Conservation (phyloP, 2,888 invertebrate genomes). For the Cosmorhoe ocellata region DNA sequence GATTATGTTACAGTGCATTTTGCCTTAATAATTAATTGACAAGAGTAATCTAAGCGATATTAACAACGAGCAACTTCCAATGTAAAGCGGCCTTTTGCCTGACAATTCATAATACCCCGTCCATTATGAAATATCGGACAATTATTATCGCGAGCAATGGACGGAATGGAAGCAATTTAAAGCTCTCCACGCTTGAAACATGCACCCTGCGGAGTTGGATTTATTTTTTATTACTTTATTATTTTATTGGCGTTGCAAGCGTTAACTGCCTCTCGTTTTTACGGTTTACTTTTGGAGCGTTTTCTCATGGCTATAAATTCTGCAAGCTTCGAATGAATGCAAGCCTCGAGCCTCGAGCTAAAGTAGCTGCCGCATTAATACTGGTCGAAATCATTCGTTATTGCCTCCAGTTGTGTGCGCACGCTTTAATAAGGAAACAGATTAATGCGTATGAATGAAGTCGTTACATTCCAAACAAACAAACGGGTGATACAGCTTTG, state of each 20-base stretch:
- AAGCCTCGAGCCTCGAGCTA: slow-evolving; percentile 48
- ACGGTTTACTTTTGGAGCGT: slow-evolving; percentile 68
- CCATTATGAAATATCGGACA: slow-evolving; percentile 55
- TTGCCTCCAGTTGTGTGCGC: slow-evolving; percentile 48
- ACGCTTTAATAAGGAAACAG: slow-evolving; percentile 47
- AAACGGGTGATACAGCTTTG: slow-evolving; percentile 47
- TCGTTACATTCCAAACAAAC: slow-evolving; percentile 45
- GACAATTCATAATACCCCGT: slow-evolving; percentile 52
- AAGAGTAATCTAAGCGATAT: slow-evolving; percentile 65
- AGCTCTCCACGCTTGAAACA: slow-evolving; percentile 52
- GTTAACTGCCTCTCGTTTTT: slow-evolving; percentile 68
- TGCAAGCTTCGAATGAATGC: slow-evolving; percentile 58
- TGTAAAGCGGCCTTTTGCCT: slow-evolving; percentile 47
- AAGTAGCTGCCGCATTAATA: slow-evolving; percentile 64
- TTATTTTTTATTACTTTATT: slow-evolving; percentile 71
- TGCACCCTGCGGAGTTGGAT: slow-evolving; percentile 59
- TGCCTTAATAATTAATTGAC: slow-evolving; percentile 77
- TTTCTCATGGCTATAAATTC: slow-evolving; percentile 63
- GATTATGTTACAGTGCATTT: slow-evolving; percentile 79
- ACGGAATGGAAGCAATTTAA: slow-evolving; percentile 60
- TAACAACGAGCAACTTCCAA: slow-evolving; percentile 52
- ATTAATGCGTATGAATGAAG: slow-evolving; percentile 48
- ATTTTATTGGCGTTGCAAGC: slow-evolving; percentile 71
- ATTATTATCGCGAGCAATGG: slow-evolving; percentile 55
- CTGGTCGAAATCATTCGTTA: slow-evolving; percentile 65